A percentile compares a stretch with the other conserved stretches of the same genome.
These are phyloP conservation scores for Caenorhabditis plicata DNA, from an alignment of 2,888 invertebrate genomes.

Conservation along the genomic window DNA sequence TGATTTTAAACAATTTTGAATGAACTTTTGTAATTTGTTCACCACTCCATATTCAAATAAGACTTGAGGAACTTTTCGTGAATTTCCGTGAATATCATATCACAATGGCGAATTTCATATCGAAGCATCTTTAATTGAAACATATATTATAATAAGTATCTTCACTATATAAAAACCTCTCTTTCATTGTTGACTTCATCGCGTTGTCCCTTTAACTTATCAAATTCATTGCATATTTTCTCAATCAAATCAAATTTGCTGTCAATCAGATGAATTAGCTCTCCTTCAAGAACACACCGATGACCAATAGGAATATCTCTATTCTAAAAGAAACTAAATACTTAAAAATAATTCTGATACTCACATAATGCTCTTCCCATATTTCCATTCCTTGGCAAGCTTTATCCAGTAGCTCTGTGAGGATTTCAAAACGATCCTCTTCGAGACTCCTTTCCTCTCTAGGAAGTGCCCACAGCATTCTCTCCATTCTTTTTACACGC, in stretches of 20 bases:
- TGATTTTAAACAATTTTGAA: too few relatives aligned
- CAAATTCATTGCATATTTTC: slow-evolving; percentile 47
- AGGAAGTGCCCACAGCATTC: slow-evolving; percentile 35
- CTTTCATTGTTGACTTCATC: slow-evolving; percentile 48
- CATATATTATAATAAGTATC: too few relatives aligned
- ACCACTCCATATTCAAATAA: slow-evolving; percentile 60
- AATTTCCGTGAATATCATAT: slow-evolving; percentile 52
- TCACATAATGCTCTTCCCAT: slow-evolving; percentile 55
- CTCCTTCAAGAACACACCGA: slow-evolving; percentile 51
- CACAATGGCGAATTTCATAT: slow-evolving; percentile 57
- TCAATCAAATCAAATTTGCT: slow-evolving; percentile 53
- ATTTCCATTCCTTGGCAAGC: slow-evolving; percentile 58
- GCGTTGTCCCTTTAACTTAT: slow-evolving; percentile 39
- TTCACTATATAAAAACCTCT: slow-evolving; percentile 29
- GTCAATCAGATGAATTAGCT: slow-evolving; percentile 47
- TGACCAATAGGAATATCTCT: slow-evolving; percentile 48
- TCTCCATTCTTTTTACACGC: slow-evolving; percentile 49
- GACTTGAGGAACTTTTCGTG: slow-evolving; percentile 57
- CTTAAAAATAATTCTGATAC: slow-evolving; percentile 1
- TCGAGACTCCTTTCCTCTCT: slow-evolving; percentile 42
- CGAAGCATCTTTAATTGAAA: slow-evolving; percentile 55
- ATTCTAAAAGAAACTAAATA: slow-evolving; percentile 23
- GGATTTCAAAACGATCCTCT: slow-evolving; percentile 54
- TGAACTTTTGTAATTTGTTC: slow-evolving; percentile 1
- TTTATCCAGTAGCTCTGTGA: slow-evolving; percentile 59